Base-by-base conservation (phyloP, 1,140 invertebrate genomes). In the Cecropterus lyciades region DNA sequence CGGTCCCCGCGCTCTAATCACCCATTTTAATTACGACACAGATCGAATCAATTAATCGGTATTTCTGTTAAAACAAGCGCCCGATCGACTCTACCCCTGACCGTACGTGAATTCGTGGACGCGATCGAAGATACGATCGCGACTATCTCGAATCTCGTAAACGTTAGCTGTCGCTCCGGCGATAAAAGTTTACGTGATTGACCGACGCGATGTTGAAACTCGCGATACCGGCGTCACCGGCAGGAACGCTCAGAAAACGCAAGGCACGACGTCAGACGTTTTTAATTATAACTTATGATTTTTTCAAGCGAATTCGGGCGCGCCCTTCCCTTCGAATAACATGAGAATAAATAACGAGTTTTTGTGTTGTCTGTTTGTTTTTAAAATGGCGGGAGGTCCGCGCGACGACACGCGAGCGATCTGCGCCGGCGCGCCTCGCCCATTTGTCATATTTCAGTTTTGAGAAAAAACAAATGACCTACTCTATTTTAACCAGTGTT, bases 11-110 rank as follows among this genome's bases (percentile, higher is more conserved):
- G 82, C 85, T 80, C 87, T 91, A 89, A 91, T 89, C 89, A 91
- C 89, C 89, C 82, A 89, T 91, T 91, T 91, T 91, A 91, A 91
- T 91, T 91, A 91, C 89, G 82, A 87, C 87, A 91, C 87, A 91
- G 87, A 91, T 91, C 87, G 82, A 91, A 90, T 91, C 89, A 91
- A 91, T 91, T 91, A 90, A 91, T 91, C 86, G 89, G 84, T 85
- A 91, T 91, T 91, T 88, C 83, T 85, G 89, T 90, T 91, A 85
- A 87, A 87, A 87, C 80, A 85, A 89, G 85, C 86, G 80, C 75
- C 78, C 77, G 74, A 37, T 48, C 27, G 70, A 77, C 79, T 73
- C 71, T 80, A 72, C 72, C 66, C 65, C 75, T 60, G 79, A 13
- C 33, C 33, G 75, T 72, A 77, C 72, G 75, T 73, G 63, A 73